A percentile compares a stretch with the other conserved stretches of the same genome.
These are phyloP conservation scores for Acrobasis repandana DNA, from an alignment of 2,888 invertebrate species.

Conservation along the genomic window DNA sequence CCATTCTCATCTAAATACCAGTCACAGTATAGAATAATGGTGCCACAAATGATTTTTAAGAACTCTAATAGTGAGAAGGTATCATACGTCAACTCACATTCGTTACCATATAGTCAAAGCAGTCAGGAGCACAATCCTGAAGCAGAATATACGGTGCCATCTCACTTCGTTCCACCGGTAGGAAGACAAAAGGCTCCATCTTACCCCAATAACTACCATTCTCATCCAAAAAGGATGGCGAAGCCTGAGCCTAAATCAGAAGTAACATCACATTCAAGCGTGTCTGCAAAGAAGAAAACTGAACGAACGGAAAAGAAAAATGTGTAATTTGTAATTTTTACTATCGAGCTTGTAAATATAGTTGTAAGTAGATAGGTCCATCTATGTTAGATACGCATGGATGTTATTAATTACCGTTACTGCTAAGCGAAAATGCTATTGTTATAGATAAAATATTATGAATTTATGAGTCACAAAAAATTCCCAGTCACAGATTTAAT, in stretches of 20 bases:
- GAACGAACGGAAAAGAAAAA: slow-evolving; percentile 53
- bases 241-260: slow-evolving; percentile 55
- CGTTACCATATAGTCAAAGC: slow-evolving; percentile 54
- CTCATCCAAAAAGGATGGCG: slow-evolving; percentile 67
- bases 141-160: slow-evolving; percentile 56
- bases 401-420: background rate
- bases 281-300: slow-evolving; percentile 44
- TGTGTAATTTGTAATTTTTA: slow-evolving; percentile 37
- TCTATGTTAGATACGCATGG: background rate
- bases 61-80: slow-evolving; percentile 64
- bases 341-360: slow-evolving; percentile 49
- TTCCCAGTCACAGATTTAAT: too few relatives aligned
- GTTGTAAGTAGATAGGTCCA: slow-evolving; percentile 30
- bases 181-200: slow-evolving; percentile 57
- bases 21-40: slow-evolving; percentile 70
- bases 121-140: slow-evolving; percentile 56
- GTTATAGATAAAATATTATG: too few relatives aligned
- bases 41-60: slow-evolving; percentile 66
- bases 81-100: slow-evolving; percentile 69
- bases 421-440: background rate
- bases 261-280: slow-evolving; percentile 16
- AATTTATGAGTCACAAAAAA: too few relatives aligned
- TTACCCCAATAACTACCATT: slow-evolving; percentile 69
- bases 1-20: slow-evolving; percentile 66
- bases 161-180: slow-evolving; percentile 54